Conservation (phyloP, 2,888 invertebrate species). For the Hirtodrosophila histrioides region DNA sequence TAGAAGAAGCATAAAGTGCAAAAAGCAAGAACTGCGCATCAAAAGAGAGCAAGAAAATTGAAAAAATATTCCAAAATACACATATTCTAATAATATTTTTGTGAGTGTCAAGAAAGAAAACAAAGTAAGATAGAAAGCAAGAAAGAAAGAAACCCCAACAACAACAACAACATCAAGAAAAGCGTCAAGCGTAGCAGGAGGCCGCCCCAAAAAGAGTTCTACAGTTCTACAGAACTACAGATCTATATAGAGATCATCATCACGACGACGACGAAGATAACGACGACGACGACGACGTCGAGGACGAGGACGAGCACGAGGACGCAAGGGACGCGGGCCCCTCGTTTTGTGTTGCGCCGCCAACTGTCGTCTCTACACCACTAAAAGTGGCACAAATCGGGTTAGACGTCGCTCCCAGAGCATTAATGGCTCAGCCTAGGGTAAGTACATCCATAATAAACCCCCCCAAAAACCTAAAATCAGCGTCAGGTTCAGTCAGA, state of each 20-base stretch:
- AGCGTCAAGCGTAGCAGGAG: constrained; percentile 55
- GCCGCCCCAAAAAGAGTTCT: constrained; percentile 15
- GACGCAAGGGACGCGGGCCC: constrained; percentile 66
- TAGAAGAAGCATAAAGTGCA: constrained; percentile 40
- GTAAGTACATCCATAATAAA: constrained; percentile 76
- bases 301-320: constrained; percentile 41
- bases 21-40: constrained; percentile 28
- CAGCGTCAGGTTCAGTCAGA: constrained; percentile 15
- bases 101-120: constrained; percentile 49
- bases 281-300: constrained; percentile 22
- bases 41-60: constrained; percentile 1
- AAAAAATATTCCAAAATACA: constrained; percentile 40
- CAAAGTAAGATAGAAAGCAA: constrained; percentile 5
- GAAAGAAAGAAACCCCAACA: constrained; percentile 7
- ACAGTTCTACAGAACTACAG: constrained; percentile 3
- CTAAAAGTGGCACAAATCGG: constrained; percentile 85
- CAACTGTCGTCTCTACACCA: constrained; percentile 77
- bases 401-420: constrained; percentile 85
- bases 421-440: constrained; percentile 85
- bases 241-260: constrained; percentile 11
- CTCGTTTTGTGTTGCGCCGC: constrained; percentile 77
- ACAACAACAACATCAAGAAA: too few relatives aligned
- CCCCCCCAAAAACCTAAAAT: background rate
- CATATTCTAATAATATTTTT: constrained; percentile 60
- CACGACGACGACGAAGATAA: constrained; percentile 13